A percentile compares a stretch with the other conserved stretches of the same genome.
These are phyloP conservation scores for Malacosoma neustria DNA, from an alignment of 2,888 invertebrate species.

Conservation along the genomic window DNA sequence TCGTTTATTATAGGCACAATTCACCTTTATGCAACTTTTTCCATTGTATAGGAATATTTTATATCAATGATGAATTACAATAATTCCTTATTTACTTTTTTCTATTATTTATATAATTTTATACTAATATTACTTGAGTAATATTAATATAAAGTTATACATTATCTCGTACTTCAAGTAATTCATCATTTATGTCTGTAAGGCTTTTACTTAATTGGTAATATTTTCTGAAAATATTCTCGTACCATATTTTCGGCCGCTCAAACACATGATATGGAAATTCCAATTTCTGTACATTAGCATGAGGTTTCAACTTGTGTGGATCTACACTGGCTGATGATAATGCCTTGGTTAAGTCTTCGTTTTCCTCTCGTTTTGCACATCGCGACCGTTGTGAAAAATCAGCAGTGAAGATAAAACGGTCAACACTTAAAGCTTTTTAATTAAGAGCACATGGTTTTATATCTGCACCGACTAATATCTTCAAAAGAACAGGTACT, in stretches of 20 bases:
- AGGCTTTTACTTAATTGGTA: constrained; percentile 5
- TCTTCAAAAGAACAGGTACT: constrained; percentile 17
- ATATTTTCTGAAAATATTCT: constrained; percentile 26
- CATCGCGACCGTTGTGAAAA: constrained; percentile 41
- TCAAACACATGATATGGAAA: constrained; percentile 48
- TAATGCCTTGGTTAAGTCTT: constrained; percentile 59
- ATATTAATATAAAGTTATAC: no score
- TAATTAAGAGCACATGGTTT: constrained; percentile 60
- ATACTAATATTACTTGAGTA: no score
- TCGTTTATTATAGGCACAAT: constrained; percentile 15
- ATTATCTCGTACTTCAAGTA: no score
- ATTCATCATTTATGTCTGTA: background rate
- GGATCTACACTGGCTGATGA: constrained; percentile 54
- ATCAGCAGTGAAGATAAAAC: constrained; percentile 38
- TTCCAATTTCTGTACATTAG: constrained; percentile 65
- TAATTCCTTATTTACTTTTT: no score
- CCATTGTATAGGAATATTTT: constrained; percentile 5
- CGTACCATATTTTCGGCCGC: constrained; percentile 38
- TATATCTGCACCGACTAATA: constrained; percentile 40
- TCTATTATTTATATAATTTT: no score
- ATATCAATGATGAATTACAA: constrained; percentile 10
- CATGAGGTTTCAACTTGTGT: constrained; percentile 54
- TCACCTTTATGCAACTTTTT: background rate
- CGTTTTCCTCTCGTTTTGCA: constrained; percentile 49
- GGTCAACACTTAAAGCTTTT: constrained; percentile 58